Conservation (phyloP, 2,113 vertebrate genomes). For the Grallaria varia region DNA sequence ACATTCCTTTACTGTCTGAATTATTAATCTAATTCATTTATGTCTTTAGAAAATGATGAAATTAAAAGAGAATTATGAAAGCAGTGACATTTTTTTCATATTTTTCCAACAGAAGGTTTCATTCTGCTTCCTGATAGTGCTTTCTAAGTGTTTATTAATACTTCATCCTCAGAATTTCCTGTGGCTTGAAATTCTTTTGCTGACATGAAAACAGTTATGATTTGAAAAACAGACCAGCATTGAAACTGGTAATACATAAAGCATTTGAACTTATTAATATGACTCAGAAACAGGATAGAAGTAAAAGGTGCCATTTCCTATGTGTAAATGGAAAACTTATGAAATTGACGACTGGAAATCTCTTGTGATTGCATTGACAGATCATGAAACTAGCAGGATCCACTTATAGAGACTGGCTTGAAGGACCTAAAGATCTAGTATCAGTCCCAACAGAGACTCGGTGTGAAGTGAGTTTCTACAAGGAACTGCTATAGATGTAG, state of each 20-base stretch:
- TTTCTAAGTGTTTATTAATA: not conserved
- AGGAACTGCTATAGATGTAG: not conserved
- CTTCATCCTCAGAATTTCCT: conserved; percentile 39
- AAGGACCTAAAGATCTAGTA: not conserved
- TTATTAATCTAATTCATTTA: conserved; percentile 66
- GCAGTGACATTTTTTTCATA: not conserved
- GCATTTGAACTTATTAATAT: conserved; percentile 34
- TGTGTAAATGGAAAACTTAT: conserved; percentile 38
- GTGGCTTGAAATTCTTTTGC: conserved; percentile 33
- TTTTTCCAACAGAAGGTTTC: not conserved
- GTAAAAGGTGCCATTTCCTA: conserved; percentile 57
- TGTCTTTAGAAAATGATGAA: not conserved
- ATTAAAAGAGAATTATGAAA: not conserved
- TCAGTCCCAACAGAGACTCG: not conserved
- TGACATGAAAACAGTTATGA: conserved; percentile 41
- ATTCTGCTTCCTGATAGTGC: not conserved
- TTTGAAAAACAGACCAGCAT: conserved; percentile 49
- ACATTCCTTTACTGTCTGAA: conserved; percentile 64
- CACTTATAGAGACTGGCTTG: not conserved
- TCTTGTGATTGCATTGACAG: conserved; percentile 10
- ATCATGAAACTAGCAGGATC: not conserved
- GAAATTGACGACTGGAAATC: conserved; percentile 14
- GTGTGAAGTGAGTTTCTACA: not conserved
- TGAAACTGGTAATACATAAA: conserved; percentile 44
- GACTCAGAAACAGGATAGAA: conserved; percentile 30